Evolutionary conservation across 2,888 invertebrate genomes (phyloP), one percentile per base, ranked within the genome.

Genomic region (Ochropacha duplaris): DNA sequence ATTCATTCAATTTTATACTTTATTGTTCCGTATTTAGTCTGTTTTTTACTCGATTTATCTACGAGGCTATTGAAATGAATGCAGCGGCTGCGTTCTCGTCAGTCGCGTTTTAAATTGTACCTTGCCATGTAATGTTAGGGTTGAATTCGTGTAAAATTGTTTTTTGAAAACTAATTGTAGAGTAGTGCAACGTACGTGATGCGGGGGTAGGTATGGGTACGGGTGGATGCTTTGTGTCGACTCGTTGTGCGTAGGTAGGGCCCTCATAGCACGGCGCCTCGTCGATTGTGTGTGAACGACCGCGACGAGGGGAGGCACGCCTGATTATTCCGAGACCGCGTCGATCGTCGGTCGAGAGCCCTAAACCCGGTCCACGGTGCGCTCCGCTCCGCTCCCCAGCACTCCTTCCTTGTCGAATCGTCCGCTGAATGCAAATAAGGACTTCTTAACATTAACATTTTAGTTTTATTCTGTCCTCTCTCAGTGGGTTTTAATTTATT

Each of bases 241-340:
- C 74, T 82, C 77, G 81, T 80, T 75, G 83, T 87, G 88, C 87
- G 91, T 90, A 88, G 91, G 88, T 84, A 87, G 87, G 84, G 83
- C 83, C 81, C 86, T 82, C 77, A 75, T 80, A 81, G 80, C 78
- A 81, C 78, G 85, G 85, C 80, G 81, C 76, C 83, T 80, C 83
- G 84, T 85, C 87, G 86, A 86, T 87, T 88, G 87, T 90, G 90
- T 91, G 91, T 90, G 90, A 91, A 92, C 92, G 90, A 90, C 89
- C 90, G 88, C 83, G 81, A 66, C 83, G 83, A 87, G 87, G 91
- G 90, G 90, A 85, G 83, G 84, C 84, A 72, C 77, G 85, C 83
- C 80, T 87, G 91, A 91, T 92, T 92, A 91, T 90, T 81, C 87
- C 79, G 83, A 83, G 85, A 76, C 83, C 81, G 81, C 79, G 86